Conservation (phyloP, 2,113 vertebrate species). For the Ophiodon elongatus region DNA sequence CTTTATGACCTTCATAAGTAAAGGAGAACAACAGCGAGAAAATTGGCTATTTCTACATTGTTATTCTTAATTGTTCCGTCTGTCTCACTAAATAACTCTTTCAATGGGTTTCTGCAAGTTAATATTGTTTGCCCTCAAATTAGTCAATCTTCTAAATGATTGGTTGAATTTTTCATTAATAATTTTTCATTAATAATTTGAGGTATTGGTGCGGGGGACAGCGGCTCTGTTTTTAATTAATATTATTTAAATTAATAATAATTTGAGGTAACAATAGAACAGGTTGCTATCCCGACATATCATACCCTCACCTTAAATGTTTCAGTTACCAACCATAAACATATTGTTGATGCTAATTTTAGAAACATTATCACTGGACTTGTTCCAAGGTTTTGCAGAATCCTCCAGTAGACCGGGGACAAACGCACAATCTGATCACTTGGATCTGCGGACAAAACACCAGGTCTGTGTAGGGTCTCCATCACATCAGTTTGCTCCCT, state of each 20-base stretch:
- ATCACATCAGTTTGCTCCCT: neutral
- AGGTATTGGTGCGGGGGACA: too few species aligned
- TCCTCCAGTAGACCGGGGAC: neutral
- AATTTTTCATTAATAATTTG: too few species aligned
- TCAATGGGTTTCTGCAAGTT: neutral
- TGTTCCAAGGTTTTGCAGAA: neutral
- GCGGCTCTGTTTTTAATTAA: too few species aligned
- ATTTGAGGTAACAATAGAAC: neutral
- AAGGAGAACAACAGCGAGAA: too few species aligned
- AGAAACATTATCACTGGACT: neutral
- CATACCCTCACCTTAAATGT: neutral
- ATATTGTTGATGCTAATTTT: neutral
- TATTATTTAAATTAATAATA: too few species aligned
- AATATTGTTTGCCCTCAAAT: neutral
- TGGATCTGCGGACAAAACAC: neutral
- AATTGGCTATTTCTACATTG: too few species aligned
- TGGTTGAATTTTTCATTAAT: neutral
- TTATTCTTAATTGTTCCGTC: too few species aligned
- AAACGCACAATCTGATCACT: neutral
- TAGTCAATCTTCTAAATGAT: neutral
- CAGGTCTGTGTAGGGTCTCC: neutral
- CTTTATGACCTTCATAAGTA: too few species aligned
- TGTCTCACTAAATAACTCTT: neutral
- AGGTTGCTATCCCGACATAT: neutral
- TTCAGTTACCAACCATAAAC: neutral